Conservation (phyloP, 2,888 invertebrate species). For the Brachylomia viminalis region DNA sequence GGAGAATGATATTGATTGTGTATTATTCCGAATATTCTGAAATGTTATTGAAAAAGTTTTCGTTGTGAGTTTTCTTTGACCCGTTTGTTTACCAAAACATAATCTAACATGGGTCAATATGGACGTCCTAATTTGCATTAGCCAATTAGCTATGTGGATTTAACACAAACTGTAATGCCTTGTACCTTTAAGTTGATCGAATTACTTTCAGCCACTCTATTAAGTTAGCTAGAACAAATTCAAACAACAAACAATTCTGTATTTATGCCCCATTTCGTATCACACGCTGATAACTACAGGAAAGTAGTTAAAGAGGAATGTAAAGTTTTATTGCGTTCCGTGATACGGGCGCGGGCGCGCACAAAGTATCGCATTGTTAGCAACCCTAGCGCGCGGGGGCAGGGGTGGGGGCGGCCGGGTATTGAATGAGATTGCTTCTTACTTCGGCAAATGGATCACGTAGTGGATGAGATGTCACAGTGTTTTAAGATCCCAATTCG, state of each 20-base stretch:
- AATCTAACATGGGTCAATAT: slow-evolving; percentile 8
- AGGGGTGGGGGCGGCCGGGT: slow-evolving; percentile 80
- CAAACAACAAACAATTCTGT: slow-evolving; percentile 72
- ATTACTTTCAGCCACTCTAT: slow-evolving; percentile 38
- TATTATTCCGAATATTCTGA: slow-evolving; percentile 51
- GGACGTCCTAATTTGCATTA: slow-evolving; percentile 13
- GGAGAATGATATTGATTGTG: slow-evolving; percentile 51
- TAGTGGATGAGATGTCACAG: slow-evolving; percentile 91
- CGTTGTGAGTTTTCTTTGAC: slow-evolving; percentile 45
- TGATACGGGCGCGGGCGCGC: slow-evolving; percentile 81
- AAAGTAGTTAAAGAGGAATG: slow-evolving; percentile 89
- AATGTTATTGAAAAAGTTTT: slow-evolving; percentile 57
- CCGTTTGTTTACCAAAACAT: slow-evolving; percentile 31
- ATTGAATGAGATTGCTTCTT: slow-evolving; percentile 91
- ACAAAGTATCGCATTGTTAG: slow-evolving; percentile 87
- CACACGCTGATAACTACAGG: slow-evolving; percentile 85
- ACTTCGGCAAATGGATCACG: slow-evolving; percentile 91
- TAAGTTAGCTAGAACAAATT: slow-evolving; percentile 61
- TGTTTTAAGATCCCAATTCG: slow-evolving; percentile 91
- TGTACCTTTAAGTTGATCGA: slow-evolving; percentile 25
- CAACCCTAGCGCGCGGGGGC: slow-evolving; percentile 79
- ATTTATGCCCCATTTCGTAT: slow-evolving; percentile 83
- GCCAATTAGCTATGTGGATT: slow-evolving; percentile 3
- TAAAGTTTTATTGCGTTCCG: slow-evolving; percentile 89
- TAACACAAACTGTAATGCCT: slow-evolving; percentile 8